Percentiles rank a stretch among this genome's conserved stretches.
Evolutionary conservation across 2,113 vertebrate species (phyloP).

Genomic region (Aegithalos caudatus): DNA sequence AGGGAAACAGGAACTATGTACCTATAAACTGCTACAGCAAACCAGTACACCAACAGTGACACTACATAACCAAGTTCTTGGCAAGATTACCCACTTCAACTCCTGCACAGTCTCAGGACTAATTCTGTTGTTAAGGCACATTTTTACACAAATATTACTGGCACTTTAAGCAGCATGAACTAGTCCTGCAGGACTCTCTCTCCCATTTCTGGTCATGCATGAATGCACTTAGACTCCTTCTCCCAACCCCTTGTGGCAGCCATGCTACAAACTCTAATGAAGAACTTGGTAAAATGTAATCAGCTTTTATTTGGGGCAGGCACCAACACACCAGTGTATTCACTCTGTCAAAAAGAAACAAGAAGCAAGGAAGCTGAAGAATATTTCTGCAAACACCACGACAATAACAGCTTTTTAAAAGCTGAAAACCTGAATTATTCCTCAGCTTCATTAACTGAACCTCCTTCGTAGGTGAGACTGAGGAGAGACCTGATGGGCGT

Average conservation of each 20-base stretch:
- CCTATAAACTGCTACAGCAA: not conserved
- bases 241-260: not conserved
- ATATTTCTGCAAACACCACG: not conserved
- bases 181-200: not conserved
- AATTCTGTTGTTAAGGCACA: not conserved
- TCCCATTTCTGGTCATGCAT: not conserved
- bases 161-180: not conserved
- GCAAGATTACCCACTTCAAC: not conserved
- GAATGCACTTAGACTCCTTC: fast-evolving
- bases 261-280: fast-evolving
- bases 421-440: not conserved
- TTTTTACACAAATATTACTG: not conserved
- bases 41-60: fast-evolving
- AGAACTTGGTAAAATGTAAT: not conserved
- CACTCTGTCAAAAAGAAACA: not conserved
- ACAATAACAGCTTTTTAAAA: not conserved
- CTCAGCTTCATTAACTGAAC: not conserved
- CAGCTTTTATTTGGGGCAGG: not conserved
- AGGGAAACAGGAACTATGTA: not conserved
- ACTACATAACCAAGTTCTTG: not conserved
- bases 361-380: not conserved
- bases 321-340: not conserved
- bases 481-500: not conserved
- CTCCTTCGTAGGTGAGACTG: not conserved
- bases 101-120: not conserved